These are phyloP conservation scores for Centroberyx gerrardi DNA, from an alignment of 2,797 vertebrate species.

Conservation along the genomic window DNA sequence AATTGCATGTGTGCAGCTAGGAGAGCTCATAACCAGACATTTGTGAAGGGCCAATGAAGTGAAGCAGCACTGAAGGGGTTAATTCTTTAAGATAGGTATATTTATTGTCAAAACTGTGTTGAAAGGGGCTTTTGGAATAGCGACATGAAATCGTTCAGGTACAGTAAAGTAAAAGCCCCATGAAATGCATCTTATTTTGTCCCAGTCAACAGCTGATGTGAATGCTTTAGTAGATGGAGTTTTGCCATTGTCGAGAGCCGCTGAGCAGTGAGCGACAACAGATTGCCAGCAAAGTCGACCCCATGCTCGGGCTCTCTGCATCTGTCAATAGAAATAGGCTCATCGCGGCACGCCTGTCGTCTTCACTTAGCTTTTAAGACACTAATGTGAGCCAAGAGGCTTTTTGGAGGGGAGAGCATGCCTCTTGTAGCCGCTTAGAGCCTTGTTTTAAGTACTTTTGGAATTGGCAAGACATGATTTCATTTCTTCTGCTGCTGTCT, in stretches of 20 bases:
- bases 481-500: conserved; percentile 1
- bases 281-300: conserved; percentile 58
- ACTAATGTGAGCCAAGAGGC: conserved; percentile 49
- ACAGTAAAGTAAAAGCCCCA: background rate
- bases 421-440: conserved; percentile 17
- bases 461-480: conserved; percentile 11
- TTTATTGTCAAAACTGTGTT: background rate
- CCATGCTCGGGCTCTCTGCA: conserved; percentile 51
- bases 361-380: conserved; percentile 61
- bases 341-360: conserved; percentile 60
- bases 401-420: conserved; percentile 38
- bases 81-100: background rate
- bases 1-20: background rate
- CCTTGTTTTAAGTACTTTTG: conserved; percentile 28
- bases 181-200: background rate
- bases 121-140: background rate
- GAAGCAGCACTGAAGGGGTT: background rate
- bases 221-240: background rate
- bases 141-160: background rate
- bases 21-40: too few relatives aligned
- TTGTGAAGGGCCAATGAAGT: background rate
- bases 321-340: conserved; percentile 74
- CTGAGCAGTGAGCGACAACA: conserved; percentile 54
- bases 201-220: background rate
- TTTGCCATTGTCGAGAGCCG: background rate